Evolutionary conservation across 92 coral and sea anemone genomes (phyloP).

Genomic region (Scolanthus callimorphus): DNA sequence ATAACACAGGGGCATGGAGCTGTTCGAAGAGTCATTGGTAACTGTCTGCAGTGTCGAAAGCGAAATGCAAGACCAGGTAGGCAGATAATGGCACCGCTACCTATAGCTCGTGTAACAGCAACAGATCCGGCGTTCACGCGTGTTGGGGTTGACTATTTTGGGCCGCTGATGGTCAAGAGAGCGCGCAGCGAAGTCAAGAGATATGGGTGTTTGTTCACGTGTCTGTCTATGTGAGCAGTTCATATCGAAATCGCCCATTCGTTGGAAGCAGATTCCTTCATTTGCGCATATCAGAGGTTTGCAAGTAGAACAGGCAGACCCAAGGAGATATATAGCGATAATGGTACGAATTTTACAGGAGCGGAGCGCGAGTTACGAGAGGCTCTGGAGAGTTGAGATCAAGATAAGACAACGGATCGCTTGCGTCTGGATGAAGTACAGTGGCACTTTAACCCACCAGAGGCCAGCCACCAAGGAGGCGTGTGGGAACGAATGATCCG

Average conservation of each 20-base stretch:
- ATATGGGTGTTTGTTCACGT: neutral
- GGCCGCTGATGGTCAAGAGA: neutral
- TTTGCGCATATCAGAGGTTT: constrained; percentile 9
- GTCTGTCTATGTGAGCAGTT: neutral
- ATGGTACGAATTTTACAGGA: constrained; percentile 19
- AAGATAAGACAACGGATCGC: constrained; percentile 1
- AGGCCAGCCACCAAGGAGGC: neutral
- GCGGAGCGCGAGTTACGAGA: constrained; percentile 27
- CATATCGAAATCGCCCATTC: constrained; percentile 3
- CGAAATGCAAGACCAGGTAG: neutral
- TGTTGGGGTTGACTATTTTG: neutral
- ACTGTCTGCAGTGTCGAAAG: neutral
- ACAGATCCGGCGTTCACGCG: neutral
- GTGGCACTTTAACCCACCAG: neutral
- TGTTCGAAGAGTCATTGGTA: neutral
- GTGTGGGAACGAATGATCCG: neutral
- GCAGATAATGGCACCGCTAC: neutral
- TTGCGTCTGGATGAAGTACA: constrained; percentile 4
- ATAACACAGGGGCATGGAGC: neutral
- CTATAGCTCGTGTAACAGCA: neutral
- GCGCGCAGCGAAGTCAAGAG: neutral
- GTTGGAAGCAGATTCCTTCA: constrained; percentile 3
- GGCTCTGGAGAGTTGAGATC: constrained; percentile 11
- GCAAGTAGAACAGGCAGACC: constrained; percentile 15
- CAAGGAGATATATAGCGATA: constrained; percentile 10